Conservation (phyloP, 2,888 invertebrate species). For the Branchellion lobata region DNA sequence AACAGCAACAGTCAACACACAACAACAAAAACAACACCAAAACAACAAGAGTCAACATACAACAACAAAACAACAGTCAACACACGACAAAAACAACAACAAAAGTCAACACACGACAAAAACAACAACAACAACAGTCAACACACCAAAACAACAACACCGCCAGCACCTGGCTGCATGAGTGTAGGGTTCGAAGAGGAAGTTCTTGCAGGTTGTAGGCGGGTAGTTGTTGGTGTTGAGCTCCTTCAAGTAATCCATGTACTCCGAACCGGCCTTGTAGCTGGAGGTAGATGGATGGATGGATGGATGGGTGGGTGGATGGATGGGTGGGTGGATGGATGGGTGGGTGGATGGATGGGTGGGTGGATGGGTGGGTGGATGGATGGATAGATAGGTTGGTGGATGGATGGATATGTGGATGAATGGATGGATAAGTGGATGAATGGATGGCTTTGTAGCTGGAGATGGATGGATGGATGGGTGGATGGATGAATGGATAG, state of each 20-base stretch:
- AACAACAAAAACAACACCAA: neutral
- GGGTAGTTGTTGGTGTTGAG: constrained; percentile 34
- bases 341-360: too few relatives aligned
- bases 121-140: neutral
- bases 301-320: too few relatives aligned
- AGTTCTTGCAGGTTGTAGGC: constrained; percentile 30
- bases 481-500: too few relatives aligned
- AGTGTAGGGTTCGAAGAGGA: constrained; percentile 43
- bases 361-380: too few relatives aligned
- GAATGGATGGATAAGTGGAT: too few relatives aligned
- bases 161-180: neutral
- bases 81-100: neutral
- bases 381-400: too few relatives aligned
- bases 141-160: neutral
- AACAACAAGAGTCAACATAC: neutral
- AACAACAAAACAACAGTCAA: neutral
- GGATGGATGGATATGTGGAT: too few relatives aligned
- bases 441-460: too few relatives aligned
- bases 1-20: too few relatives aligned
- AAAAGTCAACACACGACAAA: neutral
- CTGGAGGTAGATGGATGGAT: neutral
- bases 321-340: too few relatives aligned
- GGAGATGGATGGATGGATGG: too few relatives aligned
- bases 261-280: constrained; percentile 48
- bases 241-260: constrained; percentile 32